Evolutionary conservation across 2,888 invertebrate species (phyloP), one percentile per base, ranked within the genome.

Genomic region (Catocala fraxini): DNA sequence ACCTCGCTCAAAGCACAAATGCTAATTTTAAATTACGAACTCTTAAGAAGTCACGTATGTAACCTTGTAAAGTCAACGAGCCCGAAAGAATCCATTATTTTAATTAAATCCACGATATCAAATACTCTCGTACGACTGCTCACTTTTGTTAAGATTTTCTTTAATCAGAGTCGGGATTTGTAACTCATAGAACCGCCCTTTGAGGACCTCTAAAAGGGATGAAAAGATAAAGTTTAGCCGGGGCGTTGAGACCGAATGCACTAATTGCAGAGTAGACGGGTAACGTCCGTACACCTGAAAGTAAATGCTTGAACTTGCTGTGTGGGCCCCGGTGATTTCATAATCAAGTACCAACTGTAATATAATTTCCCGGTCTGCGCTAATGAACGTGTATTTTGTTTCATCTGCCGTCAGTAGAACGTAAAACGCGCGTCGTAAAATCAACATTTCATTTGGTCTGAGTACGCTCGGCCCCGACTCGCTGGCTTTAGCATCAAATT

Each of bases 301-400:
- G 65, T 59, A 68, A 58, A 56, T 77, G 65, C 85, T 84, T 79
- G 73, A 83, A 80, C 80, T 78, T 75, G 76, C 81, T 79, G 79
- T 81, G 80, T 79, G 81, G 78, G 77, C 75, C 79, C 73, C 80
- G 79, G 79, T 83, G 86, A 89, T 88, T 88, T 87, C 82, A 91
- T 91, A 91, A 90, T 89, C 89, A 90, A 90, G 87, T 86, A 82
- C 87, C 74, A 84, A 82, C 84, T 84, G 87, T 90, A 91, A 92
- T 91, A 89, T 89, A 87, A 92, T 92, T 91, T 90, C 84, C 85
- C 81, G 83, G 85, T 86, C 82, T 84, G 85, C 89, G 84, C 90
- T 92, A 92, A 92, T 91, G 92, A 93, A 92, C 89, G 89, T 90
- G 87, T 90, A 93, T 92, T 92, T 93, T 91, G 91, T 92, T 92